These are phyloP conservation scores for Tipula lateralis DNA, from an alignment of 2,888 invertebrate genomes.

Conservation along the genomic window DNA sequence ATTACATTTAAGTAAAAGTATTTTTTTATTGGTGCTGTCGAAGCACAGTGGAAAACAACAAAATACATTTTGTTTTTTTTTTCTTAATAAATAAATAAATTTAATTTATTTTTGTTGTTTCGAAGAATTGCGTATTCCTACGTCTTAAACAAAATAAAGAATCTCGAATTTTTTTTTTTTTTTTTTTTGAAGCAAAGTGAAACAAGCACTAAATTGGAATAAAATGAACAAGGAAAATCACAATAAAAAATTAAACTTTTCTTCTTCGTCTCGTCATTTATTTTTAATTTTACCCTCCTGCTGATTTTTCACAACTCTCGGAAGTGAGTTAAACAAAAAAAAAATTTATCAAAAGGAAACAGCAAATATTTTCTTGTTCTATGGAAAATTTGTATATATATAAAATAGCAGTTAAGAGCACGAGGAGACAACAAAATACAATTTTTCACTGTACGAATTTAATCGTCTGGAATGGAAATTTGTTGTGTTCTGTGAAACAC, in stretches of 20 bases:
- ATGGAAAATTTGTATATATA: neutral
- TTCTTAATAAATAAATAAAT: neutral
- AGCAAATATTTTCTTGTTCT: constrained; percentile 24
- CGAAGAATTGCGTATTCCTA: neutral
- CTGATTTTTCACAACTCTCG: constrained; percentile 1
- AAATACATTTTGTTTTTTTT: too few species aligned
- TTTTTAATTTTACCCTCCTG: constrained; percentile 19
- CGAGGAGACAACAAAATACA: neutral
- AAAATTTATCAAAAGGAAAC: neutral
- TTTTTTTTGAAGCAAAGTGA: neutral
- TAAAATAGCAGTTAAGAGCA: neutral
- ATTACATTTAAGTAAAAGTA: neutral
- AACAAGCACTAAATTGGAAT: constrained; percentile 5
- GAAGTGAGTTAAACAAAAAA: neutral
- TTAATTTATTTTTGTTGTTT: neutral
- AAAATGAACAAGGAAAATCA: constrained; percentile 3
- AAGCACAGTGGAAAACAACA: neutral
- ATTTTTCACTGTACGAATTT: neutral
- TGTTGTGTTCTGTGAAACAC: neutral
- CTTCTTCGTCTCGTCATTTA: neutral
- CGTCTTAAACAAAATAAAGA: neutral
- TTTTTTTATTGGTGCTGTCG: neutral
- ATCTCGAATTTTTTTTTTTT: too few species aligned
- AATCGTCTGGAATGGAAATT: constrained; percentile 11
- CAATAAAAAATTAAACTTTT: constrained; percentile 11